Evolutionary conservation across 1,140 invertebrate species (phyloP).

Genomic region (Glossosoma conforme): DNA sequence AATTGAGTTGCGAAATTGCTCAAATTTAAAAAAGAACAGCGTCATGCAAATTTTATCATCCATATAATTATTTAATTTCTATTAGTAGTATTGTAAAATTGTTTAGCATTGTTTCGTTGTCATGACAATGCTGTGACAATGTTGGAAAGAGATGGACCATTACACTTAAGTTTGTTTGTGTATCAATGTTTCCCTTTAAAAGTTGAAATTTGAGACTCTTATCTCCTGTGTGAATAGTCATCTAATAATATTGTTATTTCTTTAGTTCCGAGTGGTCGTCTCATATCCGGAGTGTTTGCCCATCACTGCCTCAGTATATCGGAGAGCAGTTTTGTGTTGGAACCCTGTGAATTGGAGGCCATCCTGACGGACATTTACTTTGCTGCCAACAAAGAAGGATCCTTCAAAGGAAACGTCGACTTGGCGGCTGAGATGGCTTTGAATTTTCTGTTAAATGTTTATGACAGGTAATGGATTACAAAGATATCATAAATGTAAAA

Average conservation of each 20-base stretch:
- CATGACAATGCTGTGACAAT: no score
- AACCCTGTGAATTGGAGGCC: conserved; percentile 55
- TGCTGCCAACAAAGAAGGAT: conserved; percentile 54
- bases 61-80: no score
- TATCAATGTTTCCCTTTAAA: no score
- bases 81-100: no score
- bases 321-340: conserved; percentile 53
- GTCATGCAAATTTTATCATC: no score
- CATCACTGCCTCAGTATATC: conserved; percentile 56
- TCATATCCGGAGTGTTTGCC: conserved; percentile 54
- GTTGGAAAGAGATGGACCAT: no score
- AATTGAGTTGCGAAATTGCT: conserved; percentile 3
- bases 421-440: conserved; percentile 53
- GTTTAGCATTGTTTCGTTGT: no score
- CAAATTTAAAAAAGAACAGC: no score
- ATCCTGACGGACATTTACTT: conserved; percentile 61
- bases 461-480: conserved; percentile 54
- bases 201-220: no score
- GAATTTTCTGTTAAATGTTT: conserved; percentile 60
- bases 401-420: conserved; percentile 52
- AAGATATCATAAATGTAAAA: no score
- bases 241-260: conserved; percentile 31
- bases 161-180: no score
- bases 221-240: no score
- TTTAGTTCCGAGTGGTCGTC: conserved; percentile 57